phyloP scores from a whole-genome alignment of 2,888 invertebrate species.

The Doris montereyensis region DNA sequence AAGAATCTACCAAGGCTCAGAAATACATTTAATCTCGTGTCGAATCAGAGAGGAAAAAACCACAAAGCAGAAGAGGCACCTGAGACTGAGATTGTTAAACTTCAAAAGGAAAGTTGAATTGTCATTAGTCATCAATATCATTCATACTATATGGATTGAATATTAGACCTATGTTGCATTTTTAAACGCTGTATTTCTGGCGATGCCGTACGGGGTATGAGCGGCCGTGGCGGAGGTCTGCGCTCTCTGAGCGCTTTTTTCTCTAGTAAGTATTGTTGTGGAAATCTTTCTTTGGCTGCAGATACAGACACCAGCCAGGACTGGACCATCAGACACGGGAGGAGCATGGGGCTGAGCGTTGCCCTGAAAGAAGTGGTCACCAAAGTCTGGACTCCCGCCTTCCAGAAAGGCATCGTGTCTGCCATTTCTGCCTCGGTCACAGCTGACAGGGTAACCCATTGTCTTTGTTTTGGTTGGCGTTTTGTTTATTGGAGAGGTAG shows the following conservation, averaged over 20 bases:
- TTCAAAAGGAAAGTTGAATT: too few species aligned
- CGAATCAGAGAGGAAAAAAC: too few species aligned
- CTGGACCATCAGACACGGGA: slow-evolving; percentile 85
- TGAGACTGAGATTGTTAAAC: too few species aligned
- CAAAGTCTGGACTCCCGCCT: slow-evolving; percentile 79
- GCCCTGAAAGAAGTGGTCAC: slow-evolving; percentile 88
- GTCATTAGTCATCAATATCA: not conserved
- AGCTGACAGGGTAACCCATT: slow-evolving; percentile 85
- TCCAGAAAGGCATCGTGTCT: slow-evolving; percentile 81
- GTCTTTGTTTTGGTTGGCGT: too few species aligned
- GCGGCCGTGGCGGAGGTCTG: too few species aligned
- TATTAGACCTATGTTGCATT: not conserved
- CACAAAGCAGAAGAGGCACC: too few species aligned
- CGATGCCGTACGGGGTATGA: too few species aligned
- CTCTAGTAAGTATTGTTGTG: not conserved
- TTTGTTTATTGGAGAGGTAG: too few species aligned
- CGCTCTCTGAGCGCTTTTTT: too few species aligned
- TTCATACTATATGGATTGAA: not conserved
- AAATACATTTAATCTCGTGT: too few species aligned
- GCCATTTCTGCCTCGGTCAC: slow-evolving; percentile 81
- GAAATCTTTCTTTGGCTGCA: slow-evolving; percentile 37
- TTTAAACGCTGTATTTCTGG: not conserved
- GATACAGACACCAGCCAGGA: slow-evolving; percentile 74
- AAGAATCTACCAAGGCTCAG: too few species aligned
- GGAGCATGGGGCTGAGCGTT: slow-evolving; percentile 87